phyloP scores from a whole-genome alignment of 2,888 invertebrate species.

The Lasioglossum villosulum region DNA sequence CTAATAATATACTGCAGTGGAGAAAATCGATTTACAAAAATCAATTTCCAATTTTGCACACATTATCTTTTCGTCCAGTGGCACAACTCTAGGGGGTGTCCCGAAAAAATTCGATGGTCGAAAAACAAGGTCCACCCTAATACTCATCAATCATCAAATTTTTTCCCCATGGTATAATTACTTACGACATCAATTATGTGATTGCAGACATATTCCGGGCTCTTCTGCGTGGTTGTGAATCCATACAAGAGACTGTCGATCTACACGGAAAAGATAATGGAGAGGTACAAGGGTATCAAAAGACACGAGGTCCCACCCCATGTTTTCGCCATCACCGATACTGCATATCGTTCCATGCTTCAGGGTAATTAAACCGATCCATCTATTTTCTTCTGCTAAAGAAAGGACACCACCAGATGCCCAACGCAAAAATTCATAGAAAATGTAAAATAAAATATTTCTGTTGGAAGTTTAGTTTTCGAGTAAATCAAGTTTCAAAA shows the following conservation, averaged over 20 bases:
- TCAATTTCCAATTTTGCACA: too few species aligned
- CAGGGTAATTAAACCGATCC: conserved; percentile 90
- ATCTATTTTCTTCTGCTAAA: conserved; percentile 14
- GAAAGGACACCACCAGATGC: not conserved
- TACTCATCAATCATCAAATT: not conserved
- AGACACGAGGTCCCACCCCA: conserved; percentile 99
- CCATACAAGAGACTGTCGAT: conserved; percentile 99
- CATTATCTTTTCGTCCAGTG: too few species aligned
- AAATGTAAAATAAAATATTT: not conserved
- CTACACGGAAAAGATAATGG: conserved; percentile 99
- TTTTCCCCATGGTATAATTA: conserved; percentile 3
- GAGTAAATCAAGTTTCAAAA: not conserved
- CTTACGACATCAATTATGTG: conserved; percentile 70
- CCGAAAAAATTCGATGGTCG: too few species aligned
- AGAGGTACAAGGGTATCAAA: conserved; percentile 99
- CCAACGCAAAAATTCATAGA: not conserved
- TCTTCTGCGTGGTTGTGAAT: conserved; percentile 99
- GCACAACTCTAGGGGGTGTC: too few species aligned
- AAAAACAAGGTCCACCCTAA: too few species aligned
- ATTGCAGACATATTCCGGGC: conserved; percentile 99
- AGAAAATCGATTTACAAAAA: too few species aligned
- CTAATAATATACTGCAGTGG: too few species aligned
- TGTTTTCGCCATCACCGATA: conserved; percentile 99
- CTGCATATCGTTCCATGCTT: conserved; percentile 99
- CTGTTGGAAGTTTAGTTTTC: not conserved